These are phyloP conservation scores for Phaethon lepturus DNA, from an alignment of 2,113 vertebrate genomes.

Conservation along the genomic window DNA sequence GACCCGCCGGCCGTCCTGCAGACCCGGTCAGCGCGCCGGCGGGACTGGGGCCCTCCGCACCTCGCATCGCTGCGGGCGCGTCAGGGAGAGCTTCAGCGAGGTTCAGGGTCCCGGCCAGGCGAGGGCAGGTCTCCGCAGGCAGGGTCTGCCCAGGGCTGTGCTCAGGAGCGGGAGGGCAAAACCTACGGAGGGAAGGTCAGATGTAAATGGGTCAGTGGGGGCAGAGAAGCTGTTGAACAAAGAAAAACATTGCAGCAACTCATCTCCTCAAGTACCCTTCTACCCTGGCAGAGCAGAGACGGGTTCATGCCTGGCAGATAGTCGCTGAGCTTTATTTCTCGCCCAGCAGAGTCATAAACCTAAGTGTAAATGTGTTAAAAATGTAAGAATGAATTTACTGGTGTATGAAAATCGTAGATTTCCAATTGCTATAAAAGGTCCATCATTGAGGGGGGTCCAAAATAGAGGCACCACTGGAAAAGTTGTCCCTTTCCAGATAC, in stretches of 20 bases:
- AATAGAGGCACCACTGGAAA: neutral
- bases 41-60: neutral
- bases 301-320: neutral
- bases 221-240: neutral
- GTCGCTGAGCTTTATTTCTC: neutral
- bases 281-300: neutral
- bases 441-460: neutral
- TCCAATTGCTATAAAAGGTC: neutral
- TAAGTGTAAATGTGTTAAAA: neutral
- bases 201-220: neutral
- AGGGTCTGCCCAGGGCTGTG: neutral
- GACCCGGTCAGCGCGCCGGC: rapidly evolving
- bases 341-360: neutral
- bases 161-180: neutral
- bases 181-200: neutral
- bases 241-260: neutral
- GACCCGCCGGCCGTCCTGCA: neutral
- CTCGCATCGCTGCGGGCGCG: rapidly evolving
- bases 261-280: too few relatives aligned
- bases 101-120: too few relatives aligned
- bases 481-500: neutral
- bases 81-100: neutral
- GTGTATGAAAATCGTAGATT: neutral
- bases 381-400: neutral
- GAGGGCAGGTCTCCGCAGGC: neutral